A percentile compares a stretch with the other conserved stretches of the same genome.
Conservation (phyloP, 2,888 invertebrate genomes). For the Mimachlamys varia region DNA sequence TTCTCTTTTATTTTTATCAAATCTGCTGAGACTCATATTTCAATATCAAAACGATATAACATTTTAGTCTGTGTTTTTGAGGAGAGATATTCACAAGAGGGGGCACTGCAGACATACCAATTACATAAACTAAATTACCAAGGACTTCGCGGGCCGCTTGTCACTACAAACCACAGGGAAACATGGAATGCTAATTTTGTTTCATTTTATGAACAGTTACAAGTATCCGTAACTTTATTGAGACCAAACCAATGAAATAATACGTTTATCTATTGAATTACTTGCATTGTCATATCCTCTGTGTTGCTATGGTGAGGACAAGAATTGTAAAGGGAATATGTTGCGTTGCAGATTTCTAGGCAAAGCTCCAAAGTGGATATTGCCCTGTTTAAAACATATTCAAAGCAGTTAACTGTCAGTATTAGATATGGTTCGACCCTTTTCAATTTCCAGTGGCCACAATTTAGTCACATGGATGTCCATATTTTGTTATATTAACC, state of each 20-base stretch:
- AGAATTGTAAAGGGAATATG: neutral
- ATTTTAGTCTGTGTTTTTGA: neutral
- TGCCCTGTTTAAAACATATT: no score
- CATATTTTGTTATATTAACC: no score
- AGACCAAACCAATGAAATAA: neutral
- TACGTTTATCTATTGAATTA: neutral
- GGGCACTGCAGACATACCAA: constrained; percentile 15
- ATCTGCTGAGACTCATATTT: constrained; percentile 15
- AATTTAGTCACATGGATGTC: no score
- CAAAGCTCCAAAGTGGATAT: neutral
- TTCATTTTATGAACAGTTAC: neutral
- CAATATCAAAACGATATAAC: neutral
- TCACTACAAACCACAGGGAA: neutral
- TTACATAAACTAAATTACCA: neutral
- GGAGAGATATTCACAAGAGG: neutral
- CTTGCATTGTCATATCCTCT: neutral
- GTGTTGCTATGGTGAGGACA: neutral
- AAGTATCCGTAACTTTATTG: neutral
- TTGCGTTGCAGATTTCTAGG: neutral
- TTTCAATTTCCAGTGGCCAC: no score
- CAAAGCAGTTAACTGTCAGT: no score
- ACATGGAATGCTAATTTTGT: neutral
- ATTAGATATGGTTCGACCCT: no score
- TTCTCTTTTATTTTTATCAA: neutral
- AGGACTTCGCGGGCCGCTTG: neutral